Percentiles rank a stretch among this genome's conserved stretches.
These are phyloP conservation scores for Aplodontia rufa DNA, from an alignment of 2,113 vertebrate species.

Conservation along the genomic window DNA sequence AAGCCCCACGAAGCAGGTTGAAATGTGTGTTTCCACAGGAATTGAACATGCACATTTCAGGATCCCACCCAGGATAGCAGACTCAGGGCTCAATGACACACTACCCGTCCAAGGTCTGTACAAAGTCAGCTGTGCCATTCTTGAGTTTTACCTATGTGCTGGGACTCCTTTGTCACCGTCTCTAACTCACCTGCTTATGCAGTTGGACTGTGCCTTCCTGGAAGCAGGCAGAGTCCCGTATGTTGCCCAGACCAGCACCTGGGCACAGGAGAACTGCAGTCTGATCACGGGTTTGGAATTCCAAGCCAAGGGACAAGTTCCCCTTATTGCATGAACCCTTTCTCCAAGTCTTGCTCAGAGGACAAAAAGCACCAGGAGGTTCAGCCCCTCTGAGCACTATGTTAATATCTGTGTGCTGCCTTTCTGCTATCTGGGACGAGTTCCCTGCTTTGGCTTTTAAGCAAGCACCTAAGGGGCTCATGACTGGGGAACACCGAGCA, in stretches of 20 bases:
- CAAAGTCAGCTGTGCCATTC: neutral
- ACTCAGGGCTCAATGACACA: too few relatives aligned
- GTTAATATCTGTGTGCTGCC: neutral
- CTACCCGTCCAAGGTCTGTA: too few relatives aligned
- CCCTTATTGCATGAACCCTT: neutral
- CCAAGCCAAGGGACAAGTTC: neutral
- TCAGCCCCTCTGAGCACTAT: neutral
- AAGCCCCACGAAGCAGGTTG: neutral
- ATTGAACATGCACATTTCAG: neutral
- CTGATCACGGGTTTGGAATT: neutral
- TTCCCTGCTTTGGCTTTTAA: neutral
- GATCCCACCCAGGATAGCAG: neutral
- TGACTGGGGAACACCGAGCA: neutral
- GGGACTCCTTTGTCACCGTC: neutral
- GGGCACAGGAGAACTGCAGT: neutral
- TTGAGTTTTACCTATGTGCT: rapidly evolving
- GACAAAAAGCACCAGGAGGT: neutral
- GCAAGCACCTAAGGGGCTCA: neutral
- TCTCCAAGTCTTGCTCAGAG: neutral
- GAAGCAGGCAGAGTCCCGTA: too few relatives aligned
- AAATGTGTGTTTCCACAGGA: neutral
- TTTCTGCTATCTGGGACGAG: neutral
- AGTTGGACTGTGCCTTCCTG: neutral
- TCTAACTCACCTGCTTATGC: neutral
- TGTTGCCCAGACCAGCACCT: neutral